Evolutionary conservation across 1,140 invertebrate species (phyloP).

Genomic region (Bathynomus jamesi): DNA sequence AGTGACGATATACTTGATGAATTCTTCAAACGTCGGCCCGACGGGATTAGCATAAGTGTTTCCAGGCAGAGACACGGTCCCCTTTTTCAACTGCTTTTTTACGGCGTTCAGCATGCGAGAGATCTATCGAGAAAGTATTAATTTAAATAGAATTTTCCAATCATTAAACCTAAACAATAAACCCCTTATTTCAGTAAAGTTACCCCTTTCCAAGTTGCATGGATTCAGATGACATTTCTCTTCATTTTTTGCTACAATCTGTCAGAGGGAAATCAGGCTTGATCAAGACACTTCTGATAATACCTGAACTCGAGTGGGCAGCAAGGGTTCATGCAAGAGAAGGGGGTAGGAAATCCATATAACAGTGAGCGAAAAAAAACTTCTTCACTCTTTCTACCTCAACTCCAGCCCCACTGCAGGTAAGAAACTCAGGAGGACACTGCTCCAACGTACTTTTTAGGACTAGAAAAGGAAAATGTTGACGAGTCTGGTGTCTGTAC

Average conservation of each 20-base stretch:
- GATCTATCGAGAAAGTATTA: neutral
- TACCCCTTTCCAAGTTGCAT: neutral
- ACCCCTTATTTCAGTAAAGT: neutral
- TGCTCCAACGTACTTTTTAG: too few relatives aligned
- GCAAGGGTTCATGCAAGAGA: too few relatives aligned
- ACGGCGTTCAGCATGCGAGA: neutral
- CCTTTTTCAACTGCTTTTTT: neutral
- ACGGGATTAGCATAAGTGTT: conserved; percentile 10
- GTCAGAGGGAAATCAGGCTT: neutral
- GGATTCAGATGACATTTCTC: neutral
- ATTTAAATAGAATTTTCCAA: too few relatives aligned
- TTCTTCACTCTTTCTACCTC: too few relatives aligned
- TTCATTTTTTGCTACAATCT: neutral
- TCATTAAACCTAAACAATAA: neutral
- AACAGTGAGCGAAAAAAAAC: too few relatives aligned
- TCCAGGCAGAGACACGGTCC: neutral
- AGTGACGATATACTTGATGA: conserved; percentile 10
- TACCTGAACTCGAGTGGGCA: too few relatives aligned
- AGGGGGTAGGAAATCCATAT: too few relatives aligned
- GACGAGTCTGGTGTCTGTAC: too few relatives aligned
- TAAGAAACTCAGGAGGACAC: too few relatives aligned
- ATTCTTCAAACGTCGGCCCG: conserved; percentile 11
- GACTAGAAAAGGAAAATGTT: too few relatives aligned
- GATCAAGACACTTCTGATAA: neutral
- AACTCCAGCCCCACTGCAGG: too few relatives aligned